These are phyloP conservation scores for Rhadina sibilatrix DNA, from an alignment of 2,113 vertebrate species.

Conservation along the genomic window DNA sequence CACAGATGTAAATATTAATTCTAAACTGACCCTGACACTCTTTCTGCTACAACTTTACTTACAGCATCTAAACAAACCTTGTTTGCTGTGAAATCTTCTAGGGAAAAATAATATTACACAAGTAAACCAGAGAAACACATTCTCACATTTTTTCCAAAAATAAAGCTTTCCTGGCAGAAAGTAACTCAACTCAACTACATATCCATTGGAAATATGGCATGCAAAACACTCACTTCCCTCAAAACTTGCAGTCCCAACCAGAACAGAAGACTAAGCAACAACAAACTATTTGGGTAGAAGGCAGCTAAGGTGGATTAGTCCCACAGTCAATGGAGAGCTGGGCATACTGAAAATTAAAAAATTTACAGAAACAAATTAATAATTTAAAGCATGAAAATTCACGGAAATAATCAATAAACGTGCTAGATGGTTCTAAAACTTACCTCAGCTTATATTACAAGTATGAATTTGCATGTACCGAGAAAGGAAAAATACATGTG, in stretches of 20 bases:
- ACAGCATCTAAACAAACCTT: neutral
- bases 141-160: neutral
- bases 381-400: neutral
- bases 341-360: neutral
- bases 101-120: neutral
- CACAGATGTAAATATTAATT: constrained; percentile 6
- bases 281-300: neutral
- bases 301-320: neutral
- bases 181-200: neutral
- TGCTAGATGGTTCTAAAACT: neutral
- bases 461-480: neutral
- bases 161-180: neutral
- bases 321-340: neutral
- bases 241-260: neutral
- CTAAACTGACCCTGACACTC: neutral
- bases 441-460: neutral
- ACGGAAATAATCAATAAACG: neutral
- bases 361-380: neutral
- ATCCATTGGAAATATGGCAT: neutral
- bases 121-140: neutral
- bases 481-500: neutral
- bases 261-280: neutral
- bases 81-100: neutral
- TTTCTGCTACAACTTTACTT: neutral
- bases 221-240: neutral